Conservation (phyloP, 2,113 vertebrate species). For the Alligator sinensis region DNA sequence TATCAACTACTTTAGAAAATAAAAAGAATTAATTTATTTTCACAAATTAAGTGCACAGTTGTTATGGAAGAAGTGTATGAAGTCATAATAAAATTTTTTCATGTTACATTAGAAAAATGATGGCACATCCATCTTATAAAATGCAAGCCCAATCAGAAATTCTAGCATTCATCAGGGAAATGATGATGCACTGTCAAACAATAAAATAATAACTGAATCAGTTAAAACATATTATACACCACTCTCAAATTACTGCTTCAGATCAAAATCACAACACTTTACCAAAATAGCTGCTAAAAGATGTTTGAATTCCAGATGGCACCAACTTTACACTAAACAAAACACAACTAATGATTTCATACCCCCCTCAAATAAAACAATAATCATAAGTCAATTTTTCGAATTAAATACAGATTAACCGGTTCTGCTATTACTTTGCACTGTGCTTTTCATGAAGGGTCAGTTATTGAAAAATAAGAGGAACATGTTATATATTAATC, state of each 20-base stretch:
- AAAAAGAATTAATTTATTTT: background rate
- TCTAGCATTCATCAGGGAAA: background rate
- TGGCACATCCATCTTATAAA: background rate
- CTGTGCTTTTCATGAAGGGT: background rate
- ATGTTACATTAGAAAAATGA: background rate
- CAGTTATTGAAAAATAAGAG: background rate
- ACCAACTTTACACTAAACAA: too few species aligned
- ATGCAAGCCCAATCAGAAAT: background rate
- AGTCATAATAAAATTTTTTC: background rate
- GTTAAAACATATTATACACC: background rate
- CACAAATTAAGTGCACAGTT: background rate
- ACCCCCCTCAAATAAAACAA: background rate
- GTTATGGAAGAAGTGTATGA: background rate
- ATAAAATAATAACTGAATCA: background rate
- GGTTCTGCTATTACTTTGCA: background rate
- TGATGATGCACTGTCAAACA: background rate
- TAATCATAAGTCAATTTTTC: background rate
- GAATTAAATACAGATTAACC: background rate
- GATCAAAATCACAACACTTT: background rate
- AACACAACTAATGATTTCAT: background rate
- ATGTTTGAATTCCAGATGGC: too few species aligned
- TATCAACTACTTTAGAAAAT: background rate
- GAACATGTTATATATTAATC: background rate
- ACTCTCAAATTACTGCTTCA: background rate
- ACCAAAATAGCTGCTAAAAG: too few species aligned